Evolutionary conservation across 2,888 invertebrate species (phyloP).

Genomic region (Latheticus oryzae): DNA sequence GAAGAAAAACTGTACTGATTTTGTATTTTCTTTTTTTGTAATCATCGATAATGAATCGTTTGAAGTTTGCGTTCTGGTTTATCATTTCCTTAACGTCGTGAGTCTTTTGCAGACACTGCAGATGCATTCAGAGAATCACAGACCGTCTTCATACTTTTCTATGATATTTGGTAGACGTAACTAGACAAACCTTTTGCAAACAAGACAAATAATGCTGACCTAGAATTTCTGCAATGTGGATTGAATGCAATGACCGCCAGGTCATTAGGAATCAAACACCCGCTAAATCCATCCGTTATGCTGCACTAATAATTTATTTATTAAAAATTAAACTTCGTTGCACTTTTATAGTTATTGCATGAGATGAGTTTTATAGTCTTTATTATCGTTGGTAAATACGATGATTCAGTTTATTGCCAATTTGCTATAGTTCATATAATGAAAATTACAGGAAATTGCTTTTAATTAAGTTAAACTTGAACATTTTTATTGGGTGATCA

Average conservation of each 20-base stretch:
- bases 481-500: conserved; percentile 8
- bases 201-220: conserved; percentile 36
- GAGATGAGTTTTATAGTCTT: conserved; percentile 4
- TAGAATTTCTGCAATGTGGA: conserved; percentile 38
- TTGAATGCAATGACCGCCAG: conserved; percentile 42
- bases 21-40: too few species aligned
- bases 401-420: conserved; percentile 26
- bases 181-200: too few species aligned
- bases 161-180: too few species aligned
- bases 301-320: neutral
- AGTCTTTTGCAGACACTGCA: too few species aligned
- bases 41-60: neutral
- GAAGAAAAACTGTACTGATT: too few species aligned
- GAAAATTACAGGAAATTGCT: conserved; percentile 24
- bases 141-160: too few species aligned
- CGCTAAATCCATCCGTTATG: conserved; percentile 32
- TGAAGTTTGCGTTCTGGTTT: too few species aligned
- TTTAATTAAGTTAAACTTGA: conserved; percentile 15
- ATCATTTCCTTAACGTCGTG: too few species aligned
- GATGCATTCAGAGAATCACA: too few species aligned
- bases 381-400: conserved; percentile 4
- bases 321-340: neutral
- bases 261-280: conserved; percentile 35
- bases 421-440: conserved; percentile 8
- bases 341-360: neutral